A percentile compares a stretch with the other conserved stretches of the same genome.
phyloP scores from a whole-genome alignment of 2,797 vertebrate species.

The Menidia menidia region DNA sequence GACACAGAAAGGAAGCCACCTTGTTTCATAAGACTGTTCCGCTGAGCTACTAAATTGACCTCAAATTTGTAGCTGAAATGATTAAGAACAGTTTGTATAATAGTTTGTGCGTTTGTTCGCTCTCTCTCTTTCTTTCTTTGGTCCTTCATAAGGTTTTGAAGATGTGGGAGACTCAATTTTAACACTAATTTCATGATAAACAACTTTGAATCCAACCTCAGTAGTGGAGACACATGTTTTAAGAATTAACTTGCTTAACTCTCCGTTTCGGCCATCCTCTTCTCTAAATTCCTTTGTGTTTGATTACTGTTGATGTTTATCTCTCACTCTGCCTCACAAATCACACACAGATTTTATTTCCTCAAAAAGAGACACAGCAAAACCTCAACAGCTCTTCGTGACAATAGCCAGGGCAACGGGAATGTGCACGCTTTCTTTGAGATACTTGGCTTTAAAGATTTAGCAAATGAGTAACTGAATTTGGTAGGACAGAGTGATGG shows the following conservation, averaged over 20 bases:
- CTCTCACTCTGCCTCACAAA: constrained; percentile 34
- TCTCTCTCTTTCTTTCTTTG: not conserved
- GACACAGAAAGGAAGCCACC: constrained; percentile 36
- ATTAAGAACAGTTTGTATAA: constrained; percentile 1
- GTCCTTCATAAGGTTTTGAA: not conserved
- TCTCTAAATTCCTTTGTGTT: constrained; percentile 55
- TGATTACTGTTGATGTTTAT: constrained; percentile 55
- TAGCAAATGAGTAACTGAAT: constrained; percentile 57
- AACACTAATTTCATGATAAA: not conserved
- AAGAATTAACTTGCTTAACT: constrained; percentile 17
- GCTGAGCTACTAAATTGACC: constrained; percentile 12
- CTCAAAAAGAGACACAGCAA: constrained; percentile 25
- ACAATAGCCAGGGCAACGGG: constrained; percentile 16
- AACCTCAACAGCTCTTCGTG: constrained; percentile 37
- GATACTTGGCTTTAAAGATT: constrained; percentile 45
- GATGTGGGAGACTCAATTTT: not conserved
- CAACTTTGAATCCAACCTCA: not conserved
- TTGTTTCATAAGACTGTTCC: constrained; percentile 14
- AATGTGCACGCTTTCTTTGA: constrained; percentile 15
- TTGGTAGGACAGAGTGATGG: not conserved
- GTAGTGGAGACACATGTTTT: not conserved
- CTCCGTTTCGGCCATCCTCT: constrained; percentile 23
- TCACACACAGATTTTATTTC: constrained; percentile 35
- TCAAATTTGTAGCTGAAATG: constrained; percentile 12
- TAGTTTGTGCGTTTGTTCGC: not conserved